Evolutionary conservation across 2,113 vertebrate species (phyloP), one percentile per base, ranked within the genome.

Genomic region (Callionymus lyra): DNA sequence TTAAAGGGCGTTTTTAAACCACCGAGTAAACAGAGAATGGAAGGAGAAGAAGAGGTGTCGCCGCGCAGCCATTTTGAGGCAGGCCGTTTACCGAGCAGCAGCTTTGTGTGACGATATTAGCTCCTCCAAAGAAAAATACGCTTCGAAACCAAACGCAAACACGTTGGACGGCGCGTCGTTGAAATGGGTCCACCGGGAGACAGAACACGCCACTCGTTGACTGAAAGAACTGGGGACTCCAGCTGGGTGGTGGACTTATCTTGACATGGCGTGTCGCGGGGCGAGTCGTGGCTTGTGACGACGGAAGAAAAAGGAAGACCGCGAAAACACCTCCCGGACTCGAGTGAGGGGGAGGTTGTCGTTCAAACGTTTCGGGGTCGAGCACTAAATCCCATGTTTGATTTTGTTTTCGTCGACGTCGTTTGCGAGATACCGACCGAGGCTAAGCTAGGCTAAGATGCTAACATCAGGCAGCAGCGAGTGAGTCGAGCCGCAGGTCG

Each of bases 211-310:
- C 74, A 78, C 74, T 85, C 81, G 65, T 88, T 86, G 76, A 77
- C 73, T 79, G 76, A 86, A 75, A 92, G 90, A 84, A 88, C 90
- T 90, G 90, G 84, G 80, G 82, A 89, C 80, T 88, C 86, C 75
- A 85, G 81, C 82, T 89, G 90, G 87, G 83, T 88, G 80, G 88
- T 93, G 85, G 87, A 87, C 84, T 92, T 95, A 85, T 97, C 93
- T 98, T 98, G 94, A 98, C 94, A 98, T 98, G 94, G 93, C 91
- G 88, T 88, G 77, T 70, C 42, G 74, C 74, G 61, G 77, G 80
- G 82, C 80, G 84, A 81, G 81, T 69, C 66, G 73, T 70, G 59
- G 77, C 73, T 72, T 80, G 80, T 84, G 82, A 85, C 85, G 82
- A 84, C 79, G 66, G 77, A 80, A 69, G 72, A 79, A 81, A 77